These are phyloP conservation scores for Beroe forskalii DNA, from an alignment of 37 sponge, comb jelly and placozoan genomes.

Conservation along the genomic window DNA sequence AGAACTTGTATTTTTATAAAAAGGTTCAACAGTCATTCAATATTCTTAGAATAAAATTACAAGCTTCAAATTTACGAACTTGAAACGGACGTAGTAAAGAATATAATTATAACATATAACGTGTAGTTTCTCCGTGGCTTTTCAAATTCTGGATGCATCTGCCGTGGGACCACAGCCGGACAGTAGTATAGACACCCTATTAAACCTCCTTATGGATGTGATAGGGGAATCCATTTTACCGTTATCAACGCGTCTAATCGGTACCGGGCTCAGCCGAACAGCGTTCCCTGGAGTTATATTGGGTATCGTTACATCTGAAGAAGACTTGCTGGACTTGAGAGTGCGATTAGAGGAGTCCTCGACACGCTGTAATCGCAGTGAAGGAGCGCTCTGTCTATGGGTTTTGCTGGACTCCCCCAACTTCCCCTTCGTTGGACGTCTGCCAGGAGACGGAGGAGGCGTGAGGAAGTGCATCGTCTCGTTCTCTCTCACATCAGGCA, in stretches of 20 bases:
- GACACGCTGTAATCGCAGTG: background rate
- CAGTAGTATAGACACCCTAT: background rate
- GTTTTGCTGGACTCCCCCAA: background rate
- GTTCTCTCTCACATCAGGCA: constrained; percentile 4
- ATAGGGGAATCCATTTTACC: background rate
- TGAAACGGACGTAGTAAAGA: too few species aligned
- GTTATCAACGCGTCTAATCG: background rate
- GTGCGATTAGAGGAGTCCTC: background rate
- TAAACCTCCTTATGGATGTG: background rate
- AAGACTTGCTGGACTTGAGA: background rate
- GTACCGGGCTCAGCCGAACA: background rate
- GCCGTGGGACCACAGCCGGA: too few species aligned
- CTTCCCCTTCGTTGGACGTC: background rate
- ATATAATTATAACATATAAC: too few species aligned
- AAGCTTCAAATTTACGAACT: too few species aligned
- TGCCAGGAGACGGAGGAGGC: background rate
- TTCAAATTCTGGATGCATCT: too few species aligned
- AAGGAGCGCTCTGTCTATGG: background rate
- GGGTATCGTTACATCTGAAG: background rate
- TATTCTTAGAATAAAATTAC: too few species aligned
- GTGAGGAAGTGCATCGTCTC: background rate
- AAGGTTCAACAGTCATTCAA: too few species aligned
- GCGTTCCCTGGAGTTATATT: background rate
- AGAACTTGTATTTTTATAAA: too few species aligned
- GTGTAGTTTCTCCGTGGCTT: too few species aligned